Percentiles rank a stretch among this genome's conserved stretches.
Conservation (phyloP, 1,140 invertebrate species). For the Ostrea edulis region DNA sequence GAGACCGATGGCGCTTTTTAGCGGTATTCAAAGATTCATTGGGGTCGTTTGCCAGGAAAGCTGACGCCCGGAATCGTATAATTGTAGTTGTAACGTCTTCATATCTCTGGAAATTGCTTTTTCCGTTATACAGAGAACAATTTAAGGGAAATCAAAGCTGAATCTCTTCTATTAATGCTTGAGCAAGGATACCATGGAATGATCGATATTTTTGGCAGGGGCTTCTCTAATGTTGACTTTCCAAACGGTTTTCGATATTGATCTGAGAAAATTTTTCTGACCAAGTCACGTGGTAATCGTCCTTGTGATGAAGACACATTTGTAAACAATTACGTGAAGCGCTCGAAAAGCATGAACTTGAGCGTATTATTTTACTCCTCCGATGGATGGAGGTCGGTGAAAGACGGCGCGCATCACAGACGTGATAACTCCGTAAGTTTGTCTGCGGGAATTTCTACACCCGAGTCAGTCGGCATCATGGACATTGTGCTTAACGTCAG, state of each 20-base stretch:
- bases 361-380: not conserved
- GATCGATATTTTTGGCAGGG: constrained; percentile 33
- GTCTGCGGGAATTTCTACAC: not conserved
- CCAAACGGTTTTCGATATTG: constrained; percentile 14
- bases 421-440: not conserved
- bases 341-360: not conserved
- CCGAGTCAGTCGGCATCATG: not conserved
- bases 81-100: constrained; percentile 31
- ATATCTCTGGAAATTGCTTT: constrained; percentile 33
- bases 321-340: constrained; percentile 21
- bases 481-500: not conserved
- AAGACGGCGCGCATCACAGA: not conserved
- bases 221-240: not conserved
- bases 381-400: not conserved
- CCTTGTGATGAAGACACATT: constrained; percentile 18
- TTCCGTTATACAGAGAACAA: constrained; percentile 16
- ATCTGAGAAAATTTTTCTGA: not conserved
- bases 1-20: constrained; percentile 1
- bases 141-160: constrained; percentile 25
- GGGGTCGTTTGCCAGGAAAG: not conserved
- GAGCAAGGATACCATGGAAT: not conserved
- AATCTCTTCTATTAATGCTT: constrained; percentile 17
- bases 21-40: not conserved
- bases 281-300: constrained; percentile 8
- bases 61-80: not conserved